Evolutionary conservation across 2,797 vertebrate genomes (phyloP), one percentile per base, ranked within the genome.

Genomic region (Pitangus sulphuratus): DNA sequence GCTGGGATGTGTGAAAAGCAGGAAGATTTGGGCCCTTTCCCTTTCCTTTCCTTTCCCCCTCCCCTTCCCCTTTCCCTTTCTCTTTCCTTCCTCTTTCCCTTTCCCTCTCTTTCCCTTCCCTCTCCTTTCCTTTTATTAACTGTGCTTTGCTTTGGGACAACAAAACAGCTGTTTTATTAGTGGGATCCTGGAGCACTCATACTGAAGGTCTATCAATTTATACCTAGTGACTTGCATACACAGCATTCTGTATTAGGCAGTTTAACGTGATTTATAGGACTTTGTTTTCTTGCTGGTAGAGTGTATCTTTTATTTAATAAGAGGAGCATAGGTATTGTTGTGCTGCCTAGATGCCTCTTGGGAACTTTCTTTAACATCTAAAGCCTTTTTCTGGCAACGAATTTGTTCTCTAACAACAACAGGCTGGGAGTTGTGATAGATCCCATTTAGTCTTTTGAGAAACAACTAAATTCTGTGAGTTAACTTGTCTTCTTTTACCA

Each of bases 401-500:
- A 42, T 94, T 95, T 97, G 84, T 80, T 54, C 89, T 95, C 85
- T 93, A 84, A 90, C 90, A 92, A 60, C 74, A 83, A 84, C 71
- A 87, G 93, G 64, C 96, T 95, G 87, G 62, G 91, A 92, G 92
- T 58, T 96, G 93, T 82, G 86, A 91, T 95, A 96, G 94, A 93
- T 97, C 95, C 86, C 86, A 75, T 91, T 95, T 97, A 94, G 74
- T 80, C 96, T 96, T 97, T 97, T 94, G 95, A 93, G 95, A 98
- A 96, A 95, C 88, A 94, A 93, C 95, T 79, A 95, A 97, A 95
- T 95, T 95, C 97, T 84, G 33, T 93, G 94, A 92, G 88, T 96
- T 97, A 93, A 94, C 93, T 96, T 97, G 95, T 97, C 95, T 97
- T 97, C 95, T 97, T 97, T 98, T 97, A 97, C 98, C 98, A 97